phyloP scores from a whole-genome alignment of 1,140 invertebrate species.

The Leptonema lineaticorne region DNA sequence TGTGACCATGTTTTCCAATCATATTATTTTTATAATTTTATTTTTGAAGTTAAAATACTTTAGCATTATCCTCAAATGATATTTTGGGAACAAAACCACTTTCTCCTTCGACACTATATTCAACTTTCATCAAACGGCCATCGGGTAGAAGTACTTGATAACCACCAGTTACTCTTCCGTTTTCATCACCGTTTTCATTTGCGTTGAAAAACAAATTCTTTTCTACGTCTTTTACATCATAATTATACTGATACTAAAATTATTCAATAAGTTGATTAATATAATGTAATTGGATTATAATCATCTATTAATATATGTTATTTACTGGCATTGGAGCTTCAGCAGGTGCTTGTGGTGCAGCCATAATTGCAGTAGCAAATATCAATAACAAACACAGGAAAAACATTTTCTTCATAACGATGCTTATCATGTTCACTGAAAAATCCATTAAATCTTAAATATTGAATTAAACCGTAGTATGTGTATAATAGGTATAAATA shows the following conservation, averaged over 20 bases:
- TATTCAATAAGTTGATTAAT: conserved; percentile 15
- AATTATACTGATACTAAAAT: conserved; percentile 68
- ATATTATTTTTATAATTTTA: no score
- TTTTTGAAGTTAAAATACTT: conserved; percentile 47
- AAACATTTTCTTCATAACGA: background rate
- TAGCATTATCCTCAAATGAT: conserved; percentile 60
- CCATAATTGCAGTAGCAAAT: conserved; percentile 43
- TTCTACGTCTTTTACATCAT: conserved; percentile 69
- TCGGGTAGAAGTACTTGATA: conserved; percentile 69
- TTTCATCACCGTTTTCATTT: conserved; percentile 62
- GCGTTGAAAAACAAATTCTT: conserved; percentile 65
- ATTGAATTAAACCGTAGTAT: background rate
- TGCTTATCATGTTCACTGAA: conserved; percentile 13
- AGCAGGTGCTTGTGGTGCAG: conserved; percentile 49
- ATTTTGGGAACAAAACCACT: conserved; percentile 70
- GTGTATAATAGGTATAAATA: background rate
- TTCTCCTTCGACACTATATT: conserved; percentile 66
- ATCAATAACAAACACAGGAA: conserved; percentile 46
- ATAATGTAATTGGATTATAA: background rate
- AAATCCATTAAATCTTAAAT: background rate
- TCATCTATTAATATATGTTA: conserved; percentile 26
- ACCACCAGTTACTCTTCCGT: conserved; percentile 61
- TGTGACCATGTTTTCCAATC: no score
- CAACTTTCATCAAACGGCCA: conserved; percentile 67
- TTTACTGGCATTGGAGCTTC: conserved; percentile 54